Evolutionary conservation across 2,888 invertebrate species (phyloP), one percentile per base, ranked within the genome.

Genomic region (Drepana falcataria): DNA sequence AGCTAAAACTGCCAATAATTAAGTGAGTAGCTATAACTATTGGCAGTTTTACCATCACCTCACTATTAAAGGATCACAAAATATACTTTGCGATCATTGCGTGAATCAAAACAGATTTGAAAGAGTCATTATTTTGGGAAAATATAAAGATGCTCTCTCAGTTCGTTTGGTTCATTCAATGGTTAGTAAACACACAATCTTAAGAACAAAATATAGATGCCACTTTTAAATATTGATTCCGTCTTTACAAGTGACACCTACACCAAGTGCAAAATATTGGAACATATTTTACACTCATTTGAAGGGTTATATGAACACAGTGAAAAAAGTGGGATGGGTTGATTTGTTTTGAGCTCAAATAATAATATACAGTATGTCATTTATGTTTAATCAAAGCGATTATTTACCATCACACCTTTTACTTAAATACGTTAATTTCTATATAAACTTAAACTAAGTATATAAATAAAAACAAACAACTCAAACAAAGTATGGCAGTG

Each of bases 41-140:
- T 73, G 66, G 73, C 80, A 78, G 73, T 74, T 75, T 74, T 54
- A 69, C 87, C 87, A 68, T 79, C 87, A 87, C 87, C 87, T 78
- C 79, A 81, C 71, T 9, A 44, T 69, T 65, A 65, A 67, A 66
- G 67, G 69, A 67, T 64, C 64, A 70, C 75, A 76, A 76, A 80
- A 69, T 59, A 63, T 69, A 61, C 73, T 65, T 69, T 68, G 63
- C 59, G 56, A 61, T 64, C 65, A 62, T 52, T 55, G 51, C 55
- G 60, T 60, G 56, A 67, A 71, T 68, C 60, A 59, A 62, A 65
- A 60, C 57, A 56, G 61, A 56, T 56, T 57, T 56, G 54, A 53
- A 53, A 49, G 47, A 2, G 51, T 53, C 48, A 53, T 2, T 21
- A 3, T 41, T 5, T 9, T 2, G 9, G 9, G 4, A 48, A 48